Percentiles rank a stretch among this genome's conserved stretches.
These are phyloP conservation scores for Oryzias sinensis DNA, from an alignment of 2,797 vertebrate genomes.

Conservation along the genomic window DNA sequence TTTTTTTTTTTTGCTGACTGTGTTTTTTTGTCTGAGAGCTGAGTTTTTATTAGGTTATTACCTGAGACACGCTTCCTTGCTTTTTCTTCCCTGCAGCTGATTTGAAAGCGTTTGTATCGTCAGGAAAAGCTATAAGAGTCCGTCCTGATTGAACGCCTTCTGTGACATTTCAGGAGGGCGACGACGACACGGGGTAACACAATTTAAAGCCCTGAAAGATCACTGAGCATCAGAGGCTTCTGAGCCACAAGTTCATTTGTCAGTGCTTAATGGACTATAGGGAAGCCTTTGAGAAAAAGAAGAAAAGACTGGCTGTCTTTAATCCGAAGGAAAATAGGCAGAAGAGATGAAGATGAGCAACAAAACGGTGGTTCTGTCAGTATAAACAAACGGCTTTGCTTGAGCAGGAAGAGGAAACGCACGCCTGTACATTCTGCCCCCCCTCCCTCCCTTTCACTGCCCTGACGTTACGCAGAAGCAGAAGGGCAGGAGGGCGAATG, in stretches of 20 bases:
- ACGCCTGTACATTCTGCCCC: neutral
- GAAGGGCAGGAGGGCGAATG: slow-evolving; percentile 3
- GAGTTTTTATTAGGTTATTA: slow-evolving; percentile 12
- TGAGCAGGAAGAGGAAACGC: slow-evolving; percentile 19
- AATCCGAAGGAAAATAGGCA: slow-evolving; percentile 25
- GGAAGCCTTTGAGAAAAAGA: slow-evolving; percentile 14
- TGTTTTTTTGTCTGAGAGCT: slow-evolving; percentile 9
- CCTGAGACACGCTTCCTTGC: slow-evolving; percentile 13
- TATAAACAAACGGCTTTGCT: slow-evolving; percentile 33
- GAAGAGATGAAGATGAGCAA: slow-evolving; percentile 39
- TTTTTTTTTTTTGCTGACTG: neutral
- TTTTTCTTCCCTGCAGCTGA: slow-evolving; percentile 3
- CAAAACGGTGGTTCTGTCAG: slow-evolving; percentile 21
- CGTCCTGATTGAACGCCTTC: slow-evolving; percentile 24
- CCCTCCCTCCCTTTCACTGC: slow-evolving; percentile 18
- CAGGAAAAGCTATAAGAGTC: slow-evolving; percentile 31
- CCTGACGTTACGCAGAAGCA: slow-evolving; percentile 46
- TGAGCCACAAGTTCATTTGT: slow-evolving; percentile 48
- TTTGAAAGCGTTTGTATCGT: slow-evolving; percentile 31
- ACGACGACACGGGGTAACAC: slow-evolving; percentile 59
- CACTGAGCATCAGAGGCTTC: slow-evolving; percentile 51
- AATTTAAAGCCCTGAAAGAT: slow-evolving; percentile 49
- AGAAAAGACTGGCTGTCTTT: neutral
- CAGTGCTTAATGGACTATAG: slow-evolving; percentile 27
- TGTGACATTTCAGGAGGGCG: slow-evolving; percentile 51